A percentile compares a stretch with the other conserved stretches of the same genome.
These are phyloP conservation scores for Herminia tarsipennalis DNA, from an alignment of 2,888 invertebrate genomes.

Conservation along the genomic window DNA sequence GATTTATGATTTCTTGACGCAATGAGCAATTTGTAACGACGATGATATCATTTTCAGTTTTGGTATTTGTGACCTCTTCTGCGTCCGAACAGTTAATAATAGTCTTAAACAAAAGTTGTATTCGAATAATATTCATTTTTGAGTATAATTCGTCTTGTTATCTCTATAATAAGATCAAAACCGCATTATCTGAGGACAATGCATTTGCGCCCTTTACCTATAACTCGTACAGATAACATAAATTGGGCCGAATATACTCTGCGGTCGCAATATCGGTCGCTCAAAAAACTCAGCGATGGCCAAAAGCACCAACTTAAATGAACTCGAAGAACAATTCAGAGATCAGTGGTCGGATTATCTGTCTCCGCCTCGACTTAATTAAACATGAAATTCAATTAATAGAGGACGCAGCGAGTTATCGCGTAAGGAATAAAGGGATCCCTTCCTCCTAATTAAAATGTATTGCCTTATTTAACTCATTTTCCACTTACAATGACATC, in stretches of 20 bases:
- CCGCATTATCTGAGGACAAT: constrained; percentile 1
- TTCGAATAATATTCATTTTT: no score
- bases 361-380: constrained; percentile 77
- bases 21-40: no score
- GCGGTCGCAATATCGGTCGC: constrained; percentile 39
- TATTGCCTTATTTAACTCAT: constrained; percentile 86
- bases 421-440: constrained; percentile 82
- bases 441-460: constrained; percentile 85
- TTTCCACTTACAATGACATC: constrained; percentile 84
- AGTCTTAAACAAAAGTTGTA: no score
- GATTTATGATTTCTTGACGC: no score
- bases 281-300: constrained; percentile 59
- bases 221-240: constrained; percentile 13
- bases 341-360: constrained; percentile 76
- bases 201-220: constrained; percentile 7
- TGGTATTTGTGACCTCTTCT: no score
- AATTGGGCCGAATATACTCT: constrained; percentile 8
- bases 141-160: no score
- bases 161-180: no score
- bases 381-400: constrained; percentile 86
- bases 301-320: constrained; percentile 66
- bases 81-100: no score
- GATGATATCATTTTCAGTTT: no score
- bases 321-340: constrained; percentile 57
- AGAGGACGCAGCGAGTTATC: constrained; percentile 80